Conservation (phyloP, 2,113 vertebrate species). For the Illadopsis cleaveri region DNA sequence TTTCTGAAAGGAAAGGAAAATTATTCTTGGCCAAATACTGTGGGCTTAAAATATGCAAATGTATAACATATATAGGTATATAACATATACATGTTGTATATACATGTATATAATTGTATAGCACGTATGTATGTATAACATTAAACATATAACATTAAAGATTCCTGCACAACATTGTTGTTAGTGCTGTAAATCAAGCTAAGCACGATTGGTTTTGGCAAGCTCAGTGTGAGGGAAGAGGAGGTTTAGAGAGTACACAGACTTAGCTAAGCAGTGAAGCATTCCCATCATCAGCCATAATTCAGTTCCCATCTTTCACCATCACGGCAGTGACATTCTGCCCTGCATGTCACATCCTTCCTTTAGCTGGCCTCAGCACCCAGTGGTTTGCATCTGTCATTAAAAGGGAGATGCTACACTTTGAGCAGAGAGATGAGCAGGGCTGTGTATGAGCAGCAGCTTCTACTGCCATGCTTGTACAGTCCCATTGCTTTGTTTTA, state of each 20-base stretch:
- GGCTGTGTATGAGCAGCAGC: neutral
- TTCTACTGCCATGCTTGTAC: fast-evolving
- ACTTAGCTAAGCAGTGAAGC: neutral
- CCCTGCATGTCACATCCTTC: neutral
- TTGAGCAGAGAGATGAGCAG: neutral
- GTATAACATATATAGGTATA: too few relatives aligned
- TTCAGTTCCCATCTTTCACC: neutral
- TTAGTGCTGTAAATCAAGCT: neutral
- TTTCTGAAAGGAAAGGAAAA: neutral
- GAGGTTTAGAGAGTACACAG: too few relatives aligned
- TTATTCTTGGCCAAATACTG: fast-evolving
- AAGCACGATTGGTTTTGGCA: neutral
- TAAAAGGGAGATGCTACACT: neutral
- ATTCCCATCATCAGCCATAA: neutral
- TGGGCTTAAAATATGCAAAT: neutral
- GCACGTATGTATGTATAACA: neutral
- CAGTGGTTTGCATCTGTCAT: neutral
- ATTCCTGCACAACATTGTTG: fast-evolving
- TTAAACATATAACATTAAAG: neutral
- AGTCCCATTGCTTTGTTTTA: neutral
- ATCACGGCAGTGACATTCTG: neutral
- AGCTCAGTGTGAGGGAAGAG: neutral
- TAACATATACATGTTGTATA: too few relatives aligned
- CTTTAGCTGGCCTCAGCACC: neutral
- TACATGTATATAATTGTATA: too few relatives aligned